These are phyloP conservation scores for Myotis planiceps DNA, from an alignment of 2,797 vertebrate species.

Conservation along the genomic window DNA sequence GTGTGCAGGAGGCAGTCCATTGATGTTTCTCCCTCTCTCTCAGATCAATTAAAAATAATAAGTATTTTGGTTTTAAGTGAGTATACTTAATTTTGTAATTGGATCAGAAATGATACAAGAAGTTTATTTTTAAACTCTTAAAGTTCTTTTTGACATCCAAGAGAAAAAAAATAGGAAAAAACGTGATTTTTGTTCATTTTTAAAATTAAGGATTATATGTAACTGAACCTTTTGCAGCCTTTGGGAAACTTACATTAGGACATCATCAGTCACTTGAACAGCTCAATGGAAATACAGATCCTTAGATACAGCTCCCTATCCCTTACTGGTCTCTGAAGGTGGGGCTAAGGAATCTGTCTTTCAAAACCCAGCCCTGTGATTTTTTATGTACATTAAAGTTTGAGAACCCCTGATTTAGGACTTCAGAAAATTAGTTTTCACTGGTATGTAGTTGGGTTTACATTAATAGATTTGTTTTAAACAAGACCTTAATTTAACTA, in stretches of 20 bases:
- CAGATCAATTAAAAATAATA: background rate
- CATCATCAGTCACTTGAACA: background rate
- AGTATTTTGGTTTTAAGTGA: slow-evolving; percentile 42
- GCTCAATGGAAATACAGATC: background rate
- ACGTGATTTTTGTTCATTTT: background rate
- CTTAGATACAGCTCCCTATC: background rate
- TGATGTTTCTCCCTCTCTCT: background rate
- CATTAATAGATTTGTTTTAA: background rate
- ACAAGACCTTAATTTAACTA: slow-evolving; percentile 1
- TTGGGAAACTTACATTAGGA: slow-evolving; percentile 8
- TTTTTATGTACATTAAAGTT: background rate
- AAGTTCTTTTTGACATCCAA: slow-evolving; percentile 41
- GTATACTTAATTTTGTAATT: background rate
- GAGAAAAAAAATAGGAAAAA: background rate
- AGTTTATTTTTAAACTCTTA: slow-evolving; percentile 49
- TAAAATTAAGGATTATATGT: background rate
- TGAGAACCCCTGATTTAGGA: background rate
- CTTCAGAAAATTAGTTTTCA: background rate
- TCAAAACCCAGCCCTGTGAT: background rate
- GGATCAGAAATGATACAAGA: background rate
- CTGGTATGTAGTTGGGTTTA: background rate
- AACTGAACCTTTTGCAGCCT: slow-evolving; percentile 11
- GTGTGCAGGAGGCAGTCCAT: background rate
- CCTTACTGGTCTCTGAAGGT: background rate
- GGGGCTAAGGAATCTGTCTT: background rate